Base-by-base conservation (phyloP, 1,140 invertebrate genomes). In the Cecropterus lyciades region DNA sequence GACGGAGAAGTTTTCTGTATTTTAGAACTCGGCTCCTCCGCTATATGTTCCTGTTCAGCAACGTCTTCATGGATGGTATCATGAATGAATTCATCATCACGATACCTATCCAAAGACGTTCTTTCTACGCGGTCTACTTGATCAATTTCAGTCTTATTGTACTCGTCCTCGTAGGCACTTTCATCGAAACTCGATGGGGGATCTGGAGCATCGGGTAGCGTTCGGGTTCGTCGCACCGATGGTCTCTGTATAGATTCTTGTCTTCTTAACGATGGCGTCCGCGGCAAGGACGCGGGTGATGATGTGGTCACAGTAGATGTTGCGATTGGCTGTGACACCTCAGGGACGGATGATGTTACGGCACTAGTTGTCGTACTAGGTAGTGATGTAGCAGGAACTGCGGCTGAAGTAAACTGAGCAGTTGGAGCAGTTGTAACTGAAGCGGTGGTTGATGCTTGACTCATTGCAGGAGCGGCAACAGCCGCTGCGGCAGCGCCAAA, bases 101-200 rank as follows among this genome's bases (percentile, higher is more conserved):
- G 85, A 87, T 85, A 92, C 73, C 87, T 89, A 65, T 90, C 86
- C 57, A 90, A 75, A 72, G 87, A 91, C 51, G 79, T 84, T 64
- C 87, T 87, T 56, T 91, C 88, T 42, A 63, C 48, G 43, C 79
- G 82, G 57, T 89, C 87, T 73, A 84, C 76, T 90, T 89, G 83
- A 89, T 91, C 87, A 68, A 80, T 82, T 80, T 91, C 89, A 91
- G 89, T 91, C 89, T 90, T 91, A 82, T 91, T 66, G 77, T 89
- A 89, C 80, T 91, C 89, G 60, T 91, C 86, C 69, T 91, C 89
- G 80, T 91, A 91, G 87, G 89, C 87, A 90, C 87, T 90, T 89
- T 88, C 87, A 73, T 92, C 89, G 71, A 88, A 89, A 79, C 81
- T 85, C 64, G 82, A 83, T 66, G 79, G 77, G 71, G 75, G 48